These are phyloP conservation scores for Platygyra sinensis DNA, from an alignment of 64 coral and sea anemone species.

Conservation along the genomic window DNA sequence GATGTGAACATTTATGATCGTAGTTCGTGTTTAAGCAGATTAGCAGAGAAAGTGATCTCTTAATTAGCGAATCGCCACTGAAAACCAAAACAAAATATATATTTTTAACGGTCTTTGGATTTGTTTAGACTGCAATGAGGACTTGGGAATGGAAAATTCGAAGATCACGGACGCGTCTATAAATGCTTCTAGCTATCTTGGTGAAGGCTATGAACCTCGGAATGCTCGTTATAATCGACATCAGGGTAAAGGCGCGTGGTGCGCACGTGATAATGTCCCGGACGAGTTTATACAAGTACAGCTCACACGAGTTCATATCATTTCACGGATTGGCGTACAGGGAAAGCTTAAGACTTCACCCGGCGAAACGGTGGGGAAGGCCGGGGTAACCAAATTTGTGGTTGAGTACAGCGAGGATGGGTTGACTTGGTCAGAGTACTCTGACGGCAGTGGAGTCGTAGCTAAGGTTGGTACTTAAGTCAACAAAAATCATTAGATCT, in stretches of 20 bases:
- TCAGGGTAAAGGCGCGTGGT: conserved; percentile 66
- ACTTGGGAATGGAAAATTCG: conserved; percentile 43
- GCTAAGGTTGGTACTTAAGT: conserved; percentile 19
- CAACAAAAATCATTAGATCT: too few relatives aligned
- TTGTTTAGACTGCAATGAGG: conserved; percentile 19
- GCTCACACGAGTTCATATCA: conserved; percentile 25
- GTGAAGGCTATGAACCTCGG: conserved; percentile 55
- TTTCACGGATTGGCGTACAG: conserved; percentile 48
- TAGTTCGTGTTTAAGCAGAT: too few relatives aligned
- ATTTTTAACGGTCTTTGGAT: not conserved
- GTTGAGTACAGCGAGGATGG: conserved; percentile 60
- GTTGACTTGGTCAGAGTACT: conserved; percentile 41
- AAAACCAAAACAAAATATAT: not conserved
- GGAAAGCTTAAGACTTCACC: conserved; percentile 4
- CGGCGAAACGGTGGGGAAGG: not conserved
- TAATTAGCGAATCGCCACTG: too few relatives aligned
- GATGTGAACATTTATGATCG: too few relatives aligned
- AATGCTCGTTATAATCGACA: conserved; percentile 50
- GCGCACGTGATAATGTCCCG: conserved; percentile 31
- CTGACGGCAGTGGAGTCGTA: conserved; percentile 6
- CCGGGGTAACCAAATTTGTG: conserved; percentile 68
- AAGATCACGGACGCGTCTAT: conserved; percentile 33
- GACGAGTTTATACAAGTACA: conserved; percentile 60
- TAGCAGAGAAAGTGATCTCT: too few relatives aligned
- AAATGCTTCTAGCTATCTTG: conserved; percentile 55